Percentiles rank a stretch among this genome's conserved stretches.
phyloP scores from a whole-genome alignment of 2,113 vertebrate genomes.

The Chelonoidis abingdonii region DNA sequence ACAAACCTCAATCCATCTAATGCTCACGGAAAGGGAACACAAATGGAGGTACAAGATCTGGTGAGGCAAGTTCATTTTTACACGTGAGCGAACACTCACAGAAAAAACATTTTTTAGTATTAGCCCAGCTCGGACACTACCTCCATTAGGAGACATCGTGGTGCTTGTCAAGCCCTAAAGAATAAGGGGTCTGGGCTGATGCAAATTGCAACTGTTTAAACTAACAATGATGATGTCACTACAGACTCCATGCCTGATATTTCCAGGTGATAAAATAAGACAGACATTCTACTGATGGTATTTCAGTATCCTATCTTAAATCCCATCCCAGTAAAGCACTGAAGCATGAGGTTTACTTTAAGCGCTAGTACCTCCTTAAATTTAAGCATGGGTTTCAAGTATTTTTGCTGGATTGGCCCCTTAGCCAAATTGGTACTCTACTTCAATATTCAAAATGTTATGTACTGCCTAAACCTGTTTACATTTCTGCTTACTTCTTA shows the following conservation, averaged over 20 bases:
- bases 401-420: conserved; percentile 16
- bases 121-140: neutral
- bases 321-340: neutral
- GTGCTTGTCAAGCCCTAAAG: neutral
- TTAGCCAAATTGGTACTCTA: conserved; percentile 68
- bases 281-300: neutral
- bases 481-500: conserved; percentile 65
- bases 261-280: neutral
- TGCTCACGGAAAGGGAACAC: neutral
- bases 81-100: neutral
- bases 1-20: neutral
- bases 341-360: neutral
- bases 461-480: conserved; percentile 52
- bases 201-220: neutral
- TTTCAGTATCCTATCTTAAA: neutral
- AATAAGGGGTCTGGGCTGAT: neutral
- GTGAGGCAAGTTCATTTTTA: neutral
- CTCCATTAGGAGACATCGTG: neutral
- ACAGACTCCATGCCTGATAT: neutral
- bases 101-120: neutral
- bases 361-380: neutral
- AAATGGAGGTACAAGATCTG: neutral
- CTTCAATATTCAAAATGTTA: conserved; percentile 70
- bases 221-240: neutral
- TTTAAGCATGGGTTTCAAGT: conserved; percentile 51